These are phyloP conservation scores for Lasius platythorax DNA, from an alignment of 2,888 invertebrate genomes.

Conservation along the genomic window DNA sequence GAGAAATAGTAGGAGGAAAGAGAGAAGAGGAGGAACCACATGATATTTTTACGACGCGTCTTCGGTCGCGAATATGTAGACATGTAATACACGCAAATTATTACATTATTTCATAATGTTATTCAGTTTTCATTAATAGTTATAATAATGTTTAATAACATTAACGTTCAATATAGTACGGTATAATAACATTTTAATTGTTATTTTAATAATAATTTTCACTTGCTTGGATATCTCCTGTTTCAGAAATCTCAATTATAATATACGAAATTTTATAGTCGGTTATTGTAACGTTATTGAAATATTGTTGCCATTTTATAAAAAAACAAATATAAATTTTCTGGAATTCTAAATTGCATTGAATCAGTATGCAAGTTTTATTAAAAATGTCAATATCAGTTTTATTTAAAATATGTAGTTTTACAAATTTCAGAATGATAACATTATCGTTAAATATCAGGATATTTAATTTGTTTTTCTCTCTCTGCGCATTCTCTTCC, in stretches of 20 bases:
- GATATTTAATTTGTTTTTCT: not conserved
- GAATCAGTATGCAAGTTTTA: not conserved
- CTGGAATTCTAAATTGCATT: not conserved
- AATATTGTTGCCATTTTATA: not conserved
- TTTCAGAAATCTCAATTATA: not conserved
- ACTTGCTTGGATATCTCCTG: not conserved
- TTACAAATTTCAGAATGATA: not conserved
- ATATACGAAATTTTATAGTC: not conserved
- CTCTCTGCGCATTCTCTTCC: not conserved
- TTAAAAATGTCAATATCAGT: not conserved
- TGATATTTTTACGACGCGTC: constrained; percentile 7
- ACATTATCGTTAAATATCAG: not conserved
- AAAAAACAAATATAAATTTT: not conserved
- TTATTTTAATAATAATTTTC: not conserved
- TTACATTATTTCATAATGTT: not conserved
- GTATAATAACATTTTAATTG: not conserved
- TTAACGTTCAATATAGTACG: not conserved
- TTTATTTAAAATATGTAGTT: not conserved
- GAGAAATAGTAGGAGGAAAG: constrained; percentile 7
- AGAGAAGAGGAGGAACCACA: constrained; percentile 6
- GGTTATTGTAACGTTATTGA: not conserved
- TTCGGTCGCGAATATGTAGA: constrained; percentile 13
- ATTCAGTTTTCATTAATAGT: not conserved
- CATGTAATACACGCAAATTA: not conserved
- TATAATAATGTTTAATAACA: not conserved